These are phyloP conservation scores for Melanaphis sacchari DNA, from an alignment of 1,140 invertebrate genomes.

Conservation along the genomic window DNA sequence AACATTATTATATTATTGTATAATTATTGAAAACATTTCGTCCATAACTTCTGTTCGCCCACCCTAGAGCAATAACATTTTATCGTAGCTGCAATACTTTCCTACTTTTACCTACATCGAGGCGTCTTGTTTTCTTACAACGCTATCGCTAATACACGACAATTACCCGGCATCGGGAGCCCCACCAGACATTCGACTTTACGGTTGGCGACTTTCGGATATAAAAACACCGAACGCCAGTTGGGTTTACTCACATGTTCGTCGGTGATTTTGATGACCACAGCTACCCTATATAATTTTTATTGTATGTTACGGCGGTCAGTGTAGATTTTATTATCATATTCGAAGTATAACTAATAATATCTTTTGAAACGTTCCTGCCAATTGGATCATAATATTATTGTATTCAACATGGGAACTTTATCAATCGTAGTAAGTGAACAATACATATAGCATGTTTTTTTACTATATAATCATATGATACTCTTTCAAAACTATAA, in stretches of 20 bases:
- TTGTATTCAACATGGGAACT: not conserved
- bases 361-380: not conserved
- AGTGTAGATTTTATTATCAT: not conserved
- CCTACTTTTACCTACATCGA: not conserved
- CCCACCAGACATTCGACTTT: constrained; percentile 15
- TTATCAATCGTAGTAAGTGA: constrained; percentile 33
- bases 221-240: not conserved
- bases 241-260: not conserved
- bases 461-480: not conserved
- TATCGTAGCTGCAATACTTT: not conserved
- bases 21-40: not conserved
- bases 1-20: not conserved
- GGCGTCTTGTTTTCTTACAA: not conserved
- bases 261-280: not conserved
- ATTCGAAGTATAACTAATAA: not conserved
- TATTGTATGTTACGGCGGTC: not conserved
- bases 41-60: not conserved
- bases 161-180: not conserved
- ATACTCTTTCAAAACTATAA: not conserved
- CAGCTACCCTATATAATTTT: not conserved
- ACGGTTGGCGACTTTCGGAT: constrained; percentile 8
- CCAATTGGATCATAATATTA: not conserved
- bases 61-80: no score
- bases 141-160: not conserved
- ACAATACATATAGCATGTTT: not conserved